These are phyloP conservation scores for Ischnus inquisitorius DNA, from an alignment of 2,888 invertebrate species.

Conservation along the genomic window DNA sequence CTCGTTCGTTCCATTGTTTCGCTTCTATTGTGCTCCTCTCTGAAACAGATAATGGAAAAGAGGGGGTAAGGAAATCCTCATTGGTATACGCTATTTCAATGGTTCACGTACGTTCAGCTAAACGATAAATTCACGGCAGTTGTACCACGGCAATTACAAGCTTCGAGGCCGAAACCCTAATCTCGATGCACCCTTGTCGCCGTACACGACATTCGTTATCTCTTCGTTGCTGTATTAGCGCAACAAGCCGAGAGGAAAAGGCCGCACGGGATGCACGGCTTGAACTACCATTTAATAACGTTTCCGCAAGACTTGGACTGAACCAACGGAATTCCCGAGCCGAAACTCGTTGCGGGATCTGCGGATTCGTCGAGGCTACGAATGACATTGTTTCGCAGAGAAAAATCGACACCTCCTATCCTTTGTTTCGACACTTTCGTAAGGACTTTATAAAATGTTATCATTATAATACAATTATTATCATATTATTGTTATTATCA, in stretches of 20 bases:
- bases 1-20: conserved; percentile 76
- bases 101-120: background rate
- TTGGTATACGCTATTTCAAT: background rate
- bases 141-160: conserved; percentile 25
- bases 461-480: no score
- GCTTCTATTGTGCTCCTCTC: conserved; percentile 46
- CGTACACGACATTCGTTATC: conserved; percentile 13
- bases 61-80: background rate
- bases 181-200: background rate
- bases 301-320: conserved; percentile 10
- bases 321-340: conserved; percentile 21
- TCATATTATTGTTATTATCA: no score
- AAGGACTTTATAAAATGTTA: no score
- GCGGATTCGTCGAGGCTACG: background rate
- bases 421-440: no score
- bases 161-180: conserved; percentile 24
- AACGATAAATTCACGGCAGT: conserved; percentile 27
- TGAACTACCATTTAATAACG: conserved; percentile 28
- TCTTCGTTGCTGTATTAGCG: conserved; percentile 5
- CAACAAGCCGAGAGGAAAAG: conserved; percentile 6
- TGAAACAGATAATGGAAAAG: conserved; percentile 61
- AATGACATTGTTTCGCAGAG: background rate
- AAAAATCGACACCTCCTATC: no score
- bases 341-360: background rate
- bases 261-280: conserved; percentile 1